Conservation (phyloP, 2,888 invertebrate species). For the Drosophila demipolita region DNA sequence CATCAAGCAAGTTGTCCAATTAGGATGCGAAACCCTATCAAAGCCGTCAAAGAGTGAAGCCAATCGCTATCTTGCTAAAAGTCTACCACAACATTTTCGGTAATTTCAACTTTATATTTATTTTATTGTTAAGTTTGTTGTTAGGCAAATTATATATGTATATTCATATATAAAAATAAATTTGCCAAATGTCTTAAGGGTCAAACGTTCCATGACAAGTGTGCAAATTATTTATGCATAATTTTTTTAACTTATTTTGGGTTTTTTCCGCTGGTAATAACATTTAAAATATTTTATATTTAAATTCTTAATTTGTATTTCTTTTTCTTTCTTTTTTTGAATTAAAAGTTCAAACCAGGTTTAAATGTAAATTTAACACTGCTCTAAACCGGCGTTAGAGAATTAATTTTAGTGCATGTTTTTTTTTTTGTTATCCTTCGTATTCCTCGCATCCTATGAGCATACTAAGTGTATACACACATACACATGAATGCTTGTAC, state of each 20-base stretch:
- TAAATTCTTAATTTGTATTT: slow-evolving; percentile 8
- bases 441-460: slow-evolving; percentile 3
- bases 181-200: slow-evolving; percentile 34
- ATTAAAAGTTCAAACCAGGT: not conserved
- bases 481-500: slow-evolving; percentile 19
- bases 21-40: slow-evolving; percentile 64
- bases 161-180: not conserved
- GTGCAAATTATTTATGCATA: slow-evolving; percentile 16
- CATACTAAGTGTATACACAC: slow-evolving; percentile 3
- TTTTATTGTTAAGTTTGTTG: not conserved
- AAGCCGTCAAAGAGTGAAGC: slow-evolving; percentile 43
- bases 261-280: not conserved
- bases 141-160: not conserved
- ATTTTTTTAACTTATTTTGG: slow-evolving; percentile 6
- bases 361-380: not conserved
- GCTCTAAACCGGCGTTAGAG: slow-evolving; percentile 1
- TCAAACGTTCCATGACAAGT: slow-evolving; percentile 30
- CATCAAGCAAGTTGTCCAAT: slow-evolving; percentile 53
- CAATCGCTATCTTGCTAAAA: slow-evolving; percentile 20
- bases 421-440: slow-evolving; percentile 10
- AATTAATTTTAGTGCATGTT: not conserved
- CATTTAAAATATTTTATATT: slow-evolving; percentile 9
- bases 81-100: not conserved
- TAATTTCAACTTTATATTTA: slow-evolving; percentile 10
- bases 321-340: not conserved